Evolutionary conservation across 2,113 vertebrate species (phyloP).

Genomic region (Paracanthobrama guichenoti): DNA sequence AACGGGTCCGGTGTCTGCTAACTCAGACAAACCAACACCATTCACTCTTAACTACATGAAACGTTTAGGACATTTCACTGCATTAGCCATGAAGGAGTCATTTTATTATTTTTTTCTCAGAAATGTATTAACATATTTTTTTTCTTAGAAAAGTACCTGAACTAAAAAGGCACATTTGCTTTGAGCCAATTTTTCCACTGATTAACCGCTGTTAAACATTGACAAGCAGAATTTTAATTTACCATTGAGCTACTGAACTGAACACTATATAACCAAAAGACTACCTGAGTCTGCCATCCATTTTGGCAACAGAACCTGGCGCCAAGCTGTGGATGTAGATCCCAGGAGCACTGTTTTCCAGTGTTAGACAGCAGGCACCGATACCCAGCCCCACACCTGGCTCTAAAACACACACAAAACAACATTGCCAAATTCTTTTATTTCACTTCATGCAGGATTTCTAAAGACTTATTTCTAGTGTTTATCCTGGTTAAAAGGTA

Average conservation of each 20-base stretch:
- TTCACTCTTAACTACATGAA: neutral
- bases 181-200: neutral
- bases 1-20: slow-evolving; percentile 17
- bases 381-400: slow-evolving; percentile 91
- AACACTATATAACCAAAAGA: neutral
- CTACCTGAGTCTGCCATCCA: slow-evolving; percentile 93
- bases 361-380: slow-evolving; percentile 87
- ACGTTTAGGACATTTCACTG: neutral
- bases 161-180: neutral
- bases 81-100: neutral
- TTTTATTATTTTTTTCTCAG: neutral
- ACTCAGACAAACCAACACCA: neutral
- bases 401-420: slow-evolving; percentile 73
- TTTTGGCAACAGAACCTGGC: slow-evolving; percentile 93
- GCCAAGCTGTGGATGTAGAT: slow-evolving; percentile 96
- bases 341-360: slow-evolving; percentile 86
- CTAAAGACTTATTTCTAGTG: neutral
- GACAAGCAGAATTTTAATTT: neutral
- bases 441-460: neutral
- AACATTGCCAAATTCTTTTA: neutral
- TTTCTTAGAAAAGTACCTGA: slow-evolving; percentile 8
- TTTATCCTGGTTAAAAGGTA: neutral
- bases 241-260: neutral
- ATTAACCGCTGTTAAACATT: slow-evolving; percentile 23
- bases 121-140: neutral